Base-by-base conservation (phyloP, 2,888 invertebrate species). In the Ormyrus nitidulus region DNA sequence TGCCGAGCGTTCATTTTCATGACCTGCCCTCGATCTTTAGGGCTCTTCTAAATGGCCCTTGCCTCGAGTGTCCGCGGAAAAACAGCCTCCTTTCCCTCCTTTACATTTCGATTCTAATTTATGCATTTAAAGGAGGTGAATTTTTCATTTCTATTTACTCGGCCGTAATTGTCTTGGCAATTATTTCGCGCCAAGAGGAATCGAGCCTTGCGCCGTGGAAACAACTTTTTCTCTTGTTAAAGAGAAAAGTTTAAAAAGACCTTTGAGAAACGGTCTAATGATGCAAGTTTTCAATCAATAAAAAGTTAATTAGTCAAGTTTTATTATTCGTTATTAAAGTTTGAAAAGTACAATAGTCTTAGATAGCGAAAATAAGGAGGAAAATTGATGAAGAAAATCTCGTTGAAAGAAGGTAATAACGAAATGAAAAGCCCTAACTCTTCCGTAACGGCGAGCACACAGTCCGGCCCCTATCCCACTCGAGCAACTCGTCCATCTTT, bases 401-500 rank as follows among this genome's bases (percentile, higher is more conserved):
- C 34, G 34, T 34, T 34, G 34, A 4, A 34, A 34, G 34, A 34
- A 34, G 34, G 34, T 11, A 73, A 65, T 74, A 54, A 62, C 62
- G 34, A 64, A 70, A 62, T 59, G 34, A 76, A 34, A 69, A 51
- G 6, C 61, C 10, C 72, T 77, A 59, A 72, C 58, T 65, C 65
- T 65, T 53, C 6, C 53, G 34, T 6, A 51, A 64, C 5, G 46
- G n/a, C 49, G 19, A 19, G n/a, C 11, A 11, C 34, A 1, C 53
- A 53, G 4, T 6, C 44, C 48, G 34, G 34, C 65, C 8, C 59
- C 13, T 59, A 48, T 11, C 7, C 46, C 62, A 11, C 53, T n/a
- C 58, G 5, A 34, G 34, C 34, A 34, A 44, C 77, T 76, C 74
- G 77, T 77, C 68, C 49, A 75, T 77, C 71, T 81, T 78, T 74